A percentile compares a stretch with the other conserved stretches of the same genome.
phyloP scores from a whole-genome alignment of 2,888 invertebrate species.

The Aspidiotus destructor region DNA sequence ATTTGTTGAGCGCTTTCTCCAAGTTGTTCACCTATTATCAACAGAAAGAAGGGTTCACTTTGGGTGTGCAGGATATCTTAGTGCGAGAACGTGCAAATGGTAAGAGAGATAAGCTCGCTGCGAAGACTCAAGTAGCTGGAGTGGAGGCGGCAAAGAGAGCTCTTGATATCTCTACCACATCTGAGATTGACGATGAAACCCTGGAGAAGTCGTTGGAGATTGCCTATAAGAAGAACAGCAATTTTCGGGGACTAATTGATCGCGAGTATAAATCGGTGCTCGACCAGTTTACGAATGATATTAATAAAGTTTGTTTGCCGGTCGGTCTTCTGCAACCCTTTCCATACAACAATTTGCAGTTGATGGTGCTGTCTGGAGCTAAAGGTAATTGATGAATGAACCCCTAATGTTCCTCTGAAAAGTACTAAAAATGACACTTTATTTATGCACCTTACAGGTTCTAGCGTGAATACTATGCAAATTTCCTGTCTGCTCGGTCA shows the following conservation, averaged over 20 bases:
- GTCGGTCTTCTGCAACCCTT: slow-evolving; percentile 76
- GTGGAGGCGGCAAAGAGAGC: slow-evolving; percentile 57
- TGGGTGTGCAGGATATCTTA: slow-evolving; percentile 91
- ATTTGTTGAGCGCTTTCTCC: slow-evolving; percentile 77
- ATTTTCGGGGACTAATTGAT: slow-evolving; percentile 69
- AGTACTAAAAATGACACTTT: neutral
- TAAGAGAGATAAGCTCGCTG: slow-evolving; percentile 59
- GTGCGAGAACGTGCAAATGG: slow-evolving; percentile 63
- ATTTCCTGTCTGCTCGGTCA: slow-evolving; percentile 96
- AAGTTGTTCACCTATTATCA: slow-evolving; percentile 84
- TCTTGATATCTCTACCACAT: slow-evolving; percentile 55
- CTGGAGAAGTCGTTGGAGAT: slow-evolving; percentile 60
- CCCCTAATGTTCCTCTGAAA: neutral
- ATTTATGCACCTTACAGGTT: slow-evolving; percentile 41
- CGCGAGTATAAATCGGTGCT: slow-evolving; percentile 71
- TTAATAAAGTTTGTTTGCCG: slow-evolving; percentile 77
- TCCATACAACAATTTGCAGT: slow-evolving; percentile 89
- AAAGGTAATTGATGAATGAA: slow-evolving; percentile 55
- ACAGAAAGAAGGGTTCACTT: slow-evolving; percentile 83
- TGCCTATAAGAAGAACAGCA: slow-evolving; percentile 59
- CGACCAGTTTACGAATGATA: slow-evolving; percentile 78
- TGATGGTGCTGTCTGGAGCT: slow-evolving; percentile 97
- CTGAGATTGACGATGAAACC: slow-evolving; percentile 44
- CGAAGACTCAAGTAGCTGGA: slow-evolving; percentile 54
- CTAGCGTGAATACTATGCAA: slow-evolving; percentile 94